Percentiles rank a stretch among this genome's conserved stretches.
phyloP scores from a whole-genome alignment of 1,140 invertebrate species.

The Drosophila parabipectinata region DNA sequence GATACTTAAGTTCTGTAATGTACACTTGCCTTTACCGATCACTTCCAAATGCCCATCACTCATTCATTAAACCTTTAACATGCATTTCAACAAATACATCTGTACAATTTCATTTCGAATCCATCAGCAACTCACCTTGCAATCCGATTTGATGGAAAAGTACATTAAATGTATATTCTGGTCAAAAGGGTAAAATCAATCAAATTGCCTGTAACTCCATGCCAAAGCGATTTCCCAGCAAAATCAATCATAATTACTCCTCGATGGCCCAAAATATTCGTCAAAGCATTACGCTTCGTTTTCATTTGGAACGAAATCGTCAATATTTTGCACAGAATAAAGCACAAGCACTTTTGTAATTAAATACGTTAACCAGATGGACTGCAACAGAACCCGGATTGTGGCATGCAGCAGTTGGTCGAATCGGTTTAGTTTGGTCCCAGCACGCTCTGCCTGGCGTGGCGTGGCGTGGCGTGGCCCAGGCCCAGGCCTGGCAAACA shows the following conservation, averaged over 20 bases:
- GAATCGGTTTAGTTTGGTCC: constrained; percentile 28
- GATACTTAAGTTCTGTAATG: too few relatives aligned
- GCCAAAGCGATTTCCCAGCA: constrained; percentile 27
- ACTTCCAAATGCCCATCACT: not conserved
- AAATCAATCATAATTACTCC: constrained; percentile 77
- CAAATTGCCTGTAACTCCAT: constrained; percentile 47
- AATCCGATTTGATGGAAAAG: constrained; percentile 1
- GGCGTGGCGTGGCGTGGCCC: too few relatives aligned
- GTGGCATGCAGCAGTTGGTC: constrained; percentile 10
- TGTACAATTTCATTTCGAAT: too few relatives aligned
- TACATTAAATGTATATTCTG: constrained; percentile 11
- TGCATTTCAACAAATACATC: not conserved
- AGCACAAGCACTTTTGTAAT: constrained; percentile 79
- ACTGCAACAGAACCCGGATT: not conserved
- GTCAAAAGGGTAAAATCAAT: constrained; percentile 44
- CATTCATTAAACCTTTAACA: not conserved
- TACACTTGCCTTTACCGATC: not conserved
- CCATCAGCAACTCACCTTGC: not conserved
- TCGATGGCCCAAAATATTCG: constrained; percentile 4
- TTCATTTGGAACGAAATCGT: constrained; percentile 26
- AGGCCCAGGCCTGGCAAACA: constrained; percentile 41
- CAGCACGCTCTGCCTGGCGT: constrained; percentile 8
- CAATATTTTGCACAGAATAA: constrained; percentile 65
- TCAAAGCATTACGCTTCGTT: not conserved
- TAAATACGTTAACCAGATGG: constrained; percentile 66